Evolutionary conservation across 2,797 vertebrate species (phyloP), one percentile per base, ranked within the genome.

Genomic region (Choloepus didactylus): DNA sequence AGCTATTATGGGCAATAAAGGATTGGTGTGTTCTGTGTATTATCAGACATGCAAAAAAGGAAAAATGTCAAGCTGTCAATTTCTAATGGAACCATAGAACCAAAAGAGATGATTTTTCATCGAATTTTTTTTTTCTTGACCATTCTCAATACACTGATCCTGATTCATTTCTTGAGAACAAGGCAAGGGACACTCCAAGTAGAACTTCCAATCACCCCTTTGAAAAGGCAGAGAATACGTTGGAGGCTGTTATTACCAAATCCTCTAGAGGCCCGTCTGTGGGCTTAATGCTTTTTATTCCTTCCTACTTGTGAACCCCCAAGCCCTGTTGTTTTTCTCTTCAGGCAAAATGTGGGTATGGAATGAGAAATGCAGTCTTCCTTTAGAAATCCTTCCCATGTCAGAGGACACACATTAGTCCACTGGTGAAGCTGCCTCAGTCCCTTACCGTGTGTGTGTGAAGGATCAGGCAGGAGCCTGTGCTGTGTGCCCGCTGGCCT

Each of bases 121-220:
- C 46, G 79, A 31, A 5, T 56, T 15, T 21, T 38, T 46, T 46
- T 76, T 73, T 84, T 44, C 59, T 82, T 49, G 59, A 83, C 29
- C 54, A 12, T n/a, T 96, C 25, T 92, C 41, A 44, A 35, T 25
- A 21, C 49, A 44, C 49, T 87, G 12, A 3, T 79, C 81, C 29
- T 87, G 82, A 91, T 91, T 44, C 80, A 25, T 81, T 83, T 94
- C 86, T 95, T 1, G 2, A 83, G 79, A 96, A 67, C 46, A 54
- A 89, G 60, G 54, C 35, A 11, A 90, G 93, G 95, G 81, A 60
- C 18, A 10, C 46, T 81, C 62, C 3, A 14, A 21, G 16, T 77
- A 89, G 18, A 90, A 59, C 56, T 51, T 94, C 83, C 29, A 25
- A 11, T 91, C 49, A 66, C 91, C 87, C 60, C 80, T 94, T 84